These are phyloP conservation scores for Oophaga pumilio DNA, from an alignment of 2,113 vertebrate genomes.

Conservation along the genomic window DNA sequence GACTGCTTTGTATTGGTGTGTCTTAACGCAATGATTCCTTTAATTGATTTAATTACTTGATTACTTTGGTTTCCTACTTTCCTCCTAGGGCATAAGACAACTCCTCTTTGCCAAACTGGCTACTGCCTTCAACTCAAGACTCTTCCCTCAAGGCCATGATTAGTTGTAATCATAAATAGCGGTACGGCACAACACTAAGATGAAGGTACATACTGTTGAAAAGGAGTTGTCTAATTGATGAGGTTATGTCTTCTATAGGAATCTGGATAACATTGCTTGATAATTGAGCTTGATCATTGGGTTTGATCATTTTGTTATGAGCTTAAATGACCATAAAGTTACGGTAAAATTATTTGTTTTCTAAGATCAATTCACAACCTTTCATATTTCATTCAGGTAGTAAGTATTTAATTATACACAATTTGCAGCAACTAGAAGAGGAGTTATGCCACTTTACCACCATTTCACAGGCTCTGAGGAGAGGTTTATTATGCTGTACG, in stretches of 20 bases:
- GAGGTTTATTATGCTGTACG: too few species aligned
- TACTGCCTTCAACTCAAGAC: not conserved
- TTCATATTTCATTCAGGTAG: too few species aligned
- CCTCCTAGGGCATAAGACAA: not conserved
- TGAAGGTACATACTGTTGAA: not conserved
- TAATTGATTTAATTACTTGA: not conserved
- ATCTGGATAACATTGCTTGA: not conserved
- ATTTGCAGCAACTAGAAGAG: too few species aligned
- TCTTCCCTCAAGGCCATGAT: not conserved
- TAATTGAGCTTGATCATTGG: not conserved
- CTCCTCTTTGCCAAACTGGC: not conserved
- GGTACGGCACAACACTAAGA: not conserved
- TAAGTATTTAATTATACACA: too few species aligned
- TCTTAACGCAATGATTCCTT: not conserved
- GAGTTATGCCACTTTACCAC: too few species aligned
- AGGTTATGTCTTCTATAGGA: not conserved
- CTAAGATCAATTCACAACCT: too few species aligned
- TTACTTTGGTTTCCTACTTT: not conserved
- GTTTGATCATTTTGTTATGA: too few species aligned
- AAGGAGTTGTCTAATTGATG: not conserved
- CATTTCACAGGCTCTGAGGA: too few species aligned
- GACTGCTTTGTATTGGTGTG: not conserved
- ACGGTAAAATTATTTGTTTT: too few species aligned
- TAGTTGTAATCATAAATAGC: not conserved
- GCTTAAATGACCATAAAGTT: too few species aligned